These are phyloP conservation scores for Regulus satrapa DNA, from an alignment of 2,113 vertebrate genomes.

Conservation along the genomic window DNA sequence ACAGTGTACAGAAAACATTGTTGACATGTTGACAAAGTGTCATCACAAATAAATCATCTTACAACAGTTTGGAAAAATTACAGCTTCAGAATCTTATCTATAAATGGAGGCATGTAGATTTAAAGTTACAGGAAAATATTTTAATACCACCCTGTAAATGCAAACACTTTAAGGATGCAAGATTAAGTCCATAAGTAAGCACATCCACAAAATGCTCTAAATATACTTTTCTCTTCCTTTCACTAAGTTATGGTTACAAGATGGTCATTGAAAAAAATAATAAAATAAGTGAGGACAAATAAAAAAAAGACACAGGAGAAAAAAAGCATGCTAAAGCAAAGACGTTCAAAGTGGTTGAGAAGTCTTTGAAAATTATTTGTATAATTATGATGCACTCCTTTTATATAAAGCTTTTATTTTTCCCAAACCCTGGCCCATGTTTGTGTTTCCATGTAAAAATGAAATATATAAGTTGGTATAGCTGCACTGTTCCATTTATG, in stretches of 20 bases:
- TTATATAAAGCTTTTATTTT: slow-evolving; percentile 54
- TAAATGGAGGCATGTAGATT: slow-evolving; percentile 73
- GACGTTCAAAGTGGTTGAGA: slow-evolving; percentile 3
- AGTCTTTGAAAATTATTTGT: slow-evolving; percentile 42
- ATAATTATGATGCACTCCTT: slow-evolving; percentile 18
- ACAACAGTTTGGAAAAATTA: slow-evolving; percentile 53
- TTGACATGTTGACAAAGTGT: slow-evolving; percentile 58
- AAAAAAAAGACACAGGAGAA: background rate
- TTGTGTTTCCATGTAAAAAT: background rate
- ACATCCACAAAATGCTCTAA: slow-evolving; percentile 62
- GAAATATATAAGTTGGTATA: slow-evolving; percentile 17
- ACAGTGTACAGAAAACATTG: slow-evolving; percentile 64
- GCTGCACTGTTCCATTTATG: slow-evolving; percentile 34
- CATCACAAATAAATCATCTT: slow-evolving; percentile 39
- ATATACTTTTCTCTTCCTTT: slow-evolving; percentile 33
- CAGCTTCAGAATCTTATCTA: slow-evolving; percentile 60
- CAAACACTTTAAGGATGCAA: slow-evolving; percentile 59
- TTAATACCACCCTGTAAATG: slow-evolving; percentile 58
- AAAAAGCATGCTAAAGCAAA: background rate
- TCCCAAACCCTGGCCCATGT: slow-evolving; percentile 37
- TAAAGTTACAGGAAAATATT: slow-evolving; percentile 58
- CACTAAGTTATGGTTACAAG: slow-evolving; percentile 55
- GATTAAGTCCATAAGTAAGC: slow-evolving; percentile 51
- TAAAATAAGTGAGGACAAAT: background rate
- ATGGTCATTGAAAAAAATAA: background rate